Evolutionary conservation across 2,113 vertebrate species (phyloP).

Genomic region (Etheostoma cragini): DNA sequence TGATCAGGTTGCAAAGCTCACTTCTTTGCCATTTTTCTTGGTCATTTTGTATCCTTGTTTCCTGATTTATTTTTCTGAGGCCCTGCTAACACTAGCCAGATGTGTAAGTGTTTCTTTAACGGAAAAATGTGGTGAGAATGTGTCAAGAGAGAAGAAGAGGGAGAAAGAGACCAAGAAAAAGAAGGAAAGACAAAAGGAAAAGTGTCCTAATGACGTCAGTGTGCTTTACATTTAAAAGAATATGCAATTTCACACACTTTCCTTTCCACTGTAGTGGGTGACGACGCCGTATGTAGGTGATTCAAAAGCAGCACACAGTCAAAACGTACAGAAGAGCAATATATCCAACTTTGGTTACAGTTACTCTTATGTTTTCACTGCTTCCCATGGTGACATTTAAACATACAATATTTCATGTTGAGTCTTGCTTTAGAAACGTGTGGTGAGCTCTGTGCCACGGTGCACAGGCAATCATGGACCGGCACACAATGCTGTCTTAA

Average conservation of each 20-base stretch:
- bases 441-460: slow-evolving; percentile 24
- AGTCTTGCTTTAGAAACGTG: slow-evolving; percentile 52
- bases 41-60: slow-evolving; percentile 55
- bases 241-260: slow-evolving; percentile 49
- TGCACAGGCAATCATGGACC: slow-evolving; percentile 24
- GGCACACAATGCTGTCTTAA: slow-evolving; percentile 60
- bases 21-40: slow-evolving; percentile 40
- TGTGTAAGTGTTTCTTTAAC: slow-evolving; percentile 64
- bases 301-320: slow-evolving; percentile 37
- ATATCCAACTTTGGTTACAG: slow-evolving; percentile 30
- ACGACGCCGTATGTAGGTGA: slow-evolving; percentile 6
- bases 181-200: slow-evolving; percentile 11
- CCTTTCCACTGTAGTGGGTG: slow-evolving; percentile 23
- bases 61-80: slow-evolving; percentile 71
- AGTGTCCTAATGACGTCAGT: slow-evolving; percentile 41
- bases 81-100: slow-evolving; percentile 69
- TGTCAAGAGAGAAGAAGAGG: slow-evolving; percentile 34
- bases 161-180: slow-evolving; percentile 22
- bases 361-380: slow-evolving; percentile 31
- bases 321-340: slow-evolving; percentile 19
- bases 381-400: slow-evolving; percentile 61
- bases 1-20: slow-evolving; percentile 56
- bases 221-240: slow-evolving; percentile 45
- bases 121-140: slow-evolving; percentile 48
- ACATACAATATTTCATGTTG: slow-evolving; percentile 61